Percentiles rank a stretch among this genome's conserved stretches.
These are phyloP conservation scores for Chymomyza costata DNA, from an alignment of 1,140 invertebrate genomes.

Conservation along the genomic window DNA sequence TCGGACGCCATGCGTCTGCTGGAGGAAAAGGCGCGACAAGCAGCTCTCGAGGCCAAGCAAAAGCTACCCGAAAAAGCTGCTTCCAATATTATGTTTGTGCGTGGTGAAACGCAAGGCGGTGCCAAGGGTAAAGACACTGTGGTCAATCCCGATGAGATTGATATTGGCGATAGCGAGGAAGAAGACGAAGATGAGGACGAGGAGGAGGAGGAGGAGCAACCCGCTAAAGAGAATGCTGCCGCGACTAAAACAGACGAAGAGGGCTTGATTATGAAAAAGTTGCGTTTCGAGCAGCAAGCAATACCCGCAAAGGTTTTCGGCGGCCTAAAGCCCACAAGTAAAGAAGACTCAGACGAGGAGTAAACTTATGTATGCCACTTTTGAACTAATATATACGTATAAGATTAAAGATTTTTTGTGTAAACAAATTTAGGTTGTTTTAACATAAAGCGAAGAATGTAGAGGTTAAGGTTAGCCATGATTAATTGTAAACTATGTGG, in stretches of 20 bases:
- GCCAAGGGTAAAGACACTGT: conserved; percentile 81
- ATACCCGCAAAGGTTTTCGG: conserved; percentile 93
- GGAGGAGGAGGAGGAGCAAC: conserved; percentile 79
- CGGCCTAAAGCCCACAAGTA: conserved; percentile 77
- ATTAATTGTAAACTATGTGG: no score
- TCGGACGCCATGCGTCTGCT: conserved; percentile 93
- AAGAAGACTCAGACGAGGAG: conserved; percentile 51
- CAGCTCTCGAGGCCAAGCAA: conserved; percentile 61
- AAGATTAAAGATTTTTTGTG: no score
- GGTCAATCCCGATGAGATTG: conserved; percentile 95
- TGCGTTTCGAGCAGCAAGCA: conserved; percentile 86
- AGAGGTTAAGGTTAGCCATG: no score
- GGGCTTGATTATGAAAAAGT: conserved; percentile 77
- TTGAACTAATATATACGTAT: no score
- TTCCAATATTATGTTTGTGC: conserved; percentile 87
- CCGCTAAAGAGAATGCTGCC: conserved; percentile 75
- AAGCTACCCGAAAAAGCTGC: conserved; percentile 52
- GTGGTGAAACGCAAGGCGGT: conserved; percentile 88
- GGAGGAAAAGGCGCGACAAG: conserved; percentile 84
- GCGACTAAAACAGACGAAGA: conserved; percentile 65
- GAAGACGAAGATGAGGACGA: conserved; percentile 83
- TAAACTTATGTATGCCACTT: conserved; percentile 24
- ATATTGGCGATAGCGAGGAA: conserved; percentile 89
- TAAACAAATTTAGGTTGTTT: no score
- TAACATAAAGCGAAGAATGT: no score